Conservation (phyloP, 2,113 vertebrate species). For the Siphamia tubifer region DNA sequence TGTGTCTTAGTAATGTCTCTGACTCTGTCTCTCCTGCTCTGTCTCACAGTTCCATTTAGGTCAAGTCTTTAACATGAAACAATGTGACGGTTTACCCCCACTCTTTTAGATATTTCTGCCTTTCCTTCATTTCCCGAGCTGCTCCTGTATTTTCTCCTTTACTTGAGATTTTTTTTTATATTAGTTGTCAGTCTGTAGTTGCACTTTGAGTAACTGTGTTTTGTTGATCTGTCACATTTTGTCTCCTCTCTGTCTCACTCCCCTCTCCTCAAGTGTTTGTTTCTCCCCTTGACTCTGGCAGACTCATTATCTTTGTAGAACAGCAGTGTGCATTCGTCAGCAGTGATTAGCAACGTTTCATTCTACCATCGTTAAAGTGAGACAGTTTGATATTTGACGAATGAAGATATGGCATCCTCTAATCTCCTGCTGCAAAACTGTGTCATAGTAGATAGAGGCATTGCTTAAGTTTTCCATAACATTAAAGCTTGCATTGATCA, state of each 20-base stretch:
- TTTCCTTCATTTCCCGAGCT: constrained; percentile 19
- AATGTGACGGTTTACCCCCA: constrained; percentile 42
- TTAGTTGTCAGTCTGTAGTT: constrained; percentile 47
- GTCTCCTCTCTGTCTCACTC: constrained; percentile 30
- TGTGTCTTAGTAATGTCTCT: constrained; percentile 59
- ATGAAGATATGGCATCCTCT: constrained; percentile 65
- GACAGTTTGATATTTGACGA: constrained; percentile 74
- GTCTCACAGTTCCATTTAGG: constrained; percentile 65
- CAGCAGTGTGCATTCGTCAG: constrained; percentile 72
- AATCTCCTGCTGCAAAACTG: constrained; percentile 66
- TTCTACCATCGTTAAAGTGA: constrained; percentile 65
- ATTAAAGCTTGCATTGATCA: constrained; percentile 75
- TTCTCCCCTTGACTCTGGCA: constrained; percentile 67
- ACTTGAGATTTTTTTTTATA: neutral
- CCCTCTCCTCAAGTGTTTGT: constrained; percentile 63
- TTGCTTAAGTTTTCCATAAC: constrained; percentile 67
- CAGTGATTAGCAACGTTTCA: constrained; percentile 73
- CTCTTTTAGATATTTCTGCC: constrained; percentile 36
- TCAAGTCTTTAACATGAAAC: constrained; percentile 64
- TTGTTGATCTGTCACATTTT: constrained; percentile 62
- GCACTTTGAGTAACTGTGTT: constrained; percentile 51
- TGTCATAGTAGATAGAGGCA: constrained; percentile 66
- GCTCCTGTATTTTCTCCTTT: constrained; percentile 36
- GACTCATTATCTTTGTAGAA: constrained; percentile 76
- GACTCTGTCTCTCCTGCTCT: constrained; percentile 50